Evolutionary conservation across 2,888 invertebrate species (phyloP).

Genomic region (Heliconius aoede): DNA sequence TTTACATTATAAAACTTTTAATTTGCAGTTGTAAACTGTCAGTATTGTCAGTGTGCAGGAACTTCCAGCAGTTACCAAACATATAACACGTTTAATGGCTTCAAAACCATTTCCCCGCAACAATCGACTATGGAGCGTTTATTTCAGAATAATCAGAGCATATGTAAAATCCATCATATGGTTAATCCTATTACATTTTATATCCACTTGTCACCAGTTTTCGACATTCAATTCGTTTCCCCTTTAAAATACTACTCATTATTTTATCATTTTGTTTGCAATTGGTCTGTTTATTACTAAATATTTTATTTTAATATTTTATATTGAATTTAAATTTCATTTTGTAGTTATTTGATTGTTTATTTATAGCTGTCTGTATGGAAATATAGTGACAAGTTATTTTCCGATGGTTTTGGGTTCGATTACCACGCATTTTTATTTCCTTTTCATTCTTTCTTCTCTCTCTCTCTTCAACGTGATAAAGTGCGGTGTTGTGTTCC

Average conservation of each 20-base stretch:
- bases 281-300: slow-evolving; percentile 32
- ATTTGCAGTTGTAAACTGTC: not conserved
- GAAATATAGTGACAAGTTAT: no score
- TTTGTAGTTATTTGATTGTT: no score
- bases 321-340: slow-evolving; percentile 25
- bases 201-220: slow-evolving; percentile 20
- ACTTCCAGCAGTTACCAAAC: not conserved
- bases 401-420: no score
- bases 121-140: not conserved
- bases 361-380: no score
- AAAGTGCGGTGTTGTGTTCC: no score
- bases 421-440: no score
- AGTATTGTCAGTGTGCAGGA: not conserved
- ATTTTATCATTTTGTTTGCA: slow-evolving; percentile 35
- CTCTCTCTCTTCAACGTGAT: no score
- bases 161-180: slow-evolving; percentile 17
- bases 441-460: no score
- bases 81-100: slow-evolving; percentile 4
- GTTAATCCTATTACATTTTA: slow-evolving; percentile 25
- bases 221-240: slow-evolving; percentile 26
- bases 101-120: slow-evolving; percentile 2
- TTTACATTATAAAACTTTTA: not conserved
- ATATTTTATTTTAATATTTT: slow-evolving; percentile 38
- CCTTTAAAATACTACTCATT: slow-evolving; percentile 28
- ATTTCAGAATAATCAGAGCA: slow-evolving; percentile 23